Conservation (phyloP, 2,113 vertebrate species). For the Archocentrus centrarchus region DNA sequence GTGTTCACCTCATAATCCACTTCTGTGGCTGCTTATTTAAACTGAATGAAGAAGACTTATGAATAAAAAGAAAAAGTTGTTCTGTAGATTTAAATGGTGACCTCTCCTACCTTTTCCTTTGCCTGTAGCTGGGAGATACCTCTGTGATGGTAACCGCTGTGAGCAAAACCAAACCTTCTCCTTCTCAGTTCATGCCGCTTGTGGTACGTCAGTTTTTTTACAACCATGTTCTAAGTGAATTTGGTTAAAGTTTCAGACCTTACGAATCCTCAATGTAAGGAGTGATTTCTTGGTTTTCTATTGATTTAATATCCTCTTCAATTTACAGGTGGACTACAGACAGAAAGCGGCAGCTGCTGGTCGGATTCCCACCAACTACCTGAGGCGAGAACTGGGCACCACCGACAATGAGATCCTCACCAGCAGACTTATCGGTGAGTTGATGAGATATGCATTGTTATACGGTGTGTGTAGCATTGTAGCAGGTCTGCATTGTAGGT, state of each 20-base stretch:
- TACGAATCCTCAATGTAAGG: neutral
- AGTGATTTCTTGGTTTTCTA: neutral
- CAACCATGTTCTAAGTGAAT: neutral
- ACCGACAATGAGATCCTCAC: conserved; percentile 96
- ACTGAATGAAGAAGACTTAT: neutral
- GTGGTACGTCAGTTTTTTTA: conserved; percentile 84
- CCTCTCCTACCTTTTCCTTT: neutral
- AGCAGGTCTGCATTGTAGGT: neutral
- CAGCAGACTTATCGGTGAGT: conserved; percentile 94
- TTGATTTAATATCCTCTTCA: neutral
- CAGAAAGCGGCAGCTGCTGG: conserved; percentile 98
- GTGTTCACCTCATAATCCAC: neutral
- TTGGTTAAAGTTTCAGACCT: neutral
- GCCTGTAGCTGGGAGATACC: conserved; percentile 89
- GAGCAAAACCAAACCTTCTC: conserved; percentile 93
- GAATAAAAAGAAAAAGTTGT: neutral
- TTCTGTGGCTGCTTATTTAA: neutral
- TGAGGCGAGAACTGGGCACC: conserved; percentile 91
- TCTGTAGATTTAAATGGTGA: neutral
- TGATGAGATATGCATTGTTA: neutral
- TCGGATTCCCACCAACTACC: conserved; percentile 97
- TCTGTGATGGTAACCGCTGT: conserved; percentile 98
- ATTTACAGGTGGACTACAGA: conserved; percentile 93
- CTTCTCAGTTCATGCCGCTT: conserved; percentile 94
- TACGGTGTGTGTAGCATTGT: neutral